These are phyloP conservation scores for Macropus fuliginosus DNA, from an alignment of 2,797 vertebrate genomes.

Conservation along the genomic window DNA sequence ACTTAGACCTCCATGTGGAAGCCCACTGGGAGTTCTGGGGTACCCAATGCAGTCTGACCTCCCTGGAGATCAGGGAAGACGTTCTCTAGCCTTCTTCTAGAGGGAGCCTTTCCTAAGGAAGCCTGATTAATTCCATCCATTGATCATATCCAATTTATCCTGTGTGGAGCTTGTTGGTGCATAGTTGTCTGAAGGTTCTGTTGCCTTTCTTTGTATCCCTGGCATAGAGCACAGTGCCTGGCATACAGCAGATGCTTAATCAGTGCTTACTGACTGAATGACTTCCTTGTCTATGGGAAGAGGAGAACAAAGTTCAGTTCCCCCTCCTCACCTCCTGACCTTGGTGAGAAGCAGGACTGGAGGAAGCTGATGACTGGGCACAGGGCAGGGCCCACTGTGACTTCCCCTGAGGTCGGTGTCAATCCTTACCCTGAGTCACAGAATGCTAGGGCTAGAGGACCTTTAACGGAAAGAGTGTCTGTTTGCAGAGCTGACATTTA, in stretches of 20 bases:
- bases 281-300: not conserved
- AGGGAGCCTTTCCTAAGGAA: not conserved
- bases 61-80: not conserved
- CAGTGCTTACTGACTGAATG: not conserved
- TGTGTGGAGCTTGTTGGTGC: not conserved
- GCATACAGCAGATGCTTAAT: not conserved
- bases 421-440: not conserved
- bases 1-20: no score
- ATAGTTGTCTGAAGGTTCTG: not conserved
- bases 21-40: no score
- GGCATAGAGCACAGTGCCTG: not conserved
- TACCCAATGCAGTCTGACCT: no score
- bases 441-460: not conserved
- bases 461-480: not conserved
- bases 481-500: not conserved
- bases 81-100: not conserved
- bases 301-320: not conserved
- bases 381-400: not conserved
- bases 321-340: not conserved
- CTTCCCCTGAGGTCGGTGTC: not conserved
- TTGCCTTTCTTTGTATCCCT: not conserved
- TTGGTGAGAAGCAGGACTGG: not conserved
- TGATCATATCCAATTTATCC: not conserved
- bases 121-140: not conserved
- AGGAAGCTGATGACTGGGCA: not conserved